These are phyloP conservation scores for Anoplopoma fimbria DNA, from an alignment of 2,113 vertebrate species.

Conservation along the genomic window DNA sequence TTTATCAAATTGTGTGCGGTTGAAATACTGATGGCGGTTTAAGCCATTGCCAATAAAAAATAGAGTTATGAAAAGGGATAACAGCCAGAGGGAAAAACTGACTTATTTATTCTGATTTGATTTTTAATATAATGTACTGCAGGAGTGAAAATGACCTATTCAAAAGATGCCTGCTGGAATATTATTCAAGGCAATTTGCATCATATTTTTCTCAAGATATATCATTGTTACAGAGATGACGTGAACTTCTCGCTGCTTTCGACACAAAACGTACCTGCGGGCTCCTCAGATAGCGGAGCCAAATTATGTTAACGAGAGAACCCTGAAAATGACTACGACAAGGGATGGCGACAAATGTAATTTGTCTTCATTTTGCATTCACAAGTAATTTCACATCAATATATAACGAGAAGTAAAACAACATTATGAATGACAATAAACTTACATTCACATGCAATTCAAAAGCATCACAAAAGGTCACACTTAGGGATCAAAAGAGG, in stretches of 20 bases:
- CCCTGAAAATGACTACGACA: conserved; percentile 30
- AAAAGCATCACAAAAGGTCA: background rate
- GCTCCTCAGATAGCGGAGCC: conserved; percentile 40
- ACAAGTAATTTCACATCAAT: conserved; percentile 17
- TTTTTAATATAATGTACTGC: conserved; percentile 61
- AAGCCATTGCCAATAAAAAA: conserved; percentile 13
- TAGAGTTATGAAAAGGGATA: conserved; percentile 46
- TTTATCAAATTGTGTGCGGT: conserved; percentile 6
- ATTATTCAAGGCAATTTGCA: conserved; percentile 67
- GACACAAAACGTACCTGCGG: conserved; percentile 57
- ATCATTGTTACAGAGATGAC: conserved; percentile 44
- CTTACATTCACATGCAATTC: background rate
- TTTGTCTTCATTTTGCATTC: conserved; percentile 38
- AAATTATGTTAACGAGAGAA: conserved; percentile 54
- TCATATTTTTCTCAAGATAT: conserved; percentile 55
- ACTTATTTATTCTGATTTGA: conserved; percentile 65
- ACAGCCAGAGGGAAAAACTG: conserved; percentile 36
- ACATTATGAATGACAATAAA: background rate
- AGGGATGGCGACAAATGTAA: conserved; percentile 4
- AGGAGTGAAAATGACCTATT: conserved; percentile 61
- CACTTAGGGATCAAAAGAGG: background rate
- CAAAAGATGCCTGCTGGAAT: conserved; percentile 53
- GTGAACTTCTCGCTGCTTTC: conserved; percentile 30
- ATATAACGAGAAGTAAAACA: conserved; percentile 8
- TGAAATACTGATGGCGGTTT: conserved; percentile 32